Evolutionary conservation across 1,140 invertebrate species (phyloP), one percentile per base, ranked within the genome.

Genomic region (Trissolcus basalis): DNA sequence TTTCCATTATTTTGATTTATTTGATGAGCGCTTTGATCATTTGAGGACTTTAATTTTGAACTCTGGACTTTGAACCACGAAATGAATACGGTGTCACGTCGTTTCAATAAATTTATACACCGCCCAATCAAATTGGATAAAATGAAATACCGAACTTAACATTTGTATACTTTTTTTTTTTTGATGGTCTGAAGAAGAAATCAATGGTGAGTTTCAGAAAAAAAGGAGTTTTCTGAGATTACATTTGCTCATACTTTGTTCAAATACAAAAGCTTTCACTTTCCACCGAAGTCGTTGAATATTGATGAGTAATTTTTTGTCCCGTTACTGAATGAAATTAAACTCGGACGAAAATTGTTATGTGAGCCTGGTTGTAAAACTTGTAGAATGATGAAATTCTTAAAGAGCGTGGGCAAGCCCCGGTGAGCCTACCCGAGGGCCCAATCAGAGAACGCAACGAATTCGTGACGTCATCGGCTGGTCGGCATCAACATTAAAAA

Each of bases 341-440:
- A 27, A 44, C 12, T 44, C 6, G 6, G n/a, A 44, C 12, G 3
- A 39, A 39, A n/a, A 11, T 12, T 44, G 6, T 44, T 14, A 12
- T 4, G n/a, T 13, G 43, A 44, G n/a, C n/a, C n/a, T n/a, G n/a
- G n/a, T n/a, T n/a, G n/a, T n/a, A n/a, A n/a, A n/a, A n/a, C n/a
- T n/a, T n/a, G n/a, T 13, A n/a, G 12, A n/a, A 45, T 53, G 39
- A 53, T 45, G 58, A 61, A 53, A 53, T 63, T 53, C 41, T n/a
- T 7, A 44, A 27, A 11, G 49, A 45, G 4, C 15, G 41, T 53
- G 16, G 60, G 11, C 60, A 54, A 63, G 60, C 58, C 60, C 49
- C 11, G 19, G 59, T 51, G 59, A 61, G 48, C 48, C 59, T 53
- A 53, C 49, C 7, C 2, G 41, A 0, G 8, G 15, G 35, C n/a